A percentile compares a stretch with the other conserved stretches of the same genome.
These are phyloP conservation scores for Haplochromis vanheusdeni DNA, from an alignment of 2,113 vertebrate species.

Conservation along the genomic window DNA sequence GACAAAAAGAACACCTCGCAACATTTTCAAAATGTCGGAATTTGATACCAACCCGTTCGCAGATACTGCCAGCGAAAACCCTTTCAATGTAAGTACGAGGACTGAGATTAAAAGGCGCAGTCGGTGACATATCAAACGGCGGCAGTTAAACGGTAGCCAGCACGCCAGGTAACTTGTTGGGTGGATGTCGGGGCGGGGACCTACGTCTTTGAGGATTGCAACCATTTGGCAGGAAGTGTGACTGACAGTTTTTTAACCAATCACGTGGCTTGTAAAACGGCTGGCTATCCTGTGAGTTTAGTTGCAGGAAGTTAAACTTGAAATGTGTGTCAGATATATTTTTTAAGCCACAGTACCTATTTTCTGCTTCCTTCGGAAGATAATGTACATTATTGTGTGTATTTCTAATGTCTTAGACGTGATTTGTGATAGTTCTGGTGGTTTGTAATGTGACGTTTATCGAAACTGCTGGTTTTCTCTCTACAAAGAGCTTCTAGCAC, in stretches of 20 bases:
- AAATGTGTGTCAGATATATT: slow-evolving; percentile 8
- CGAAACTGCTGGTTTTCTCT: background rate
- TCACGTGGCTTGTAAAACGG: background rate
- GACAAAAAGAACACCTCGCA: background rate
- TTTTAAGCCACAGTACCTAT: background rate
- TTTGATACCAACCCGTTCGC: slow-evolving; percentile 85
- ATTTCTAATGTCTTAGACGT: background rate
- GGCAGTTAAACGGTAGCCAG: background rate
- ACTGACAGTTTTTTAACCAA: slow-evolving; percentile 14
- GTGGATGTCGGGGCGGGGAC: slow-evolving; percentile 9
- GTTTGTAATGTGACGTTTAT: background rate
- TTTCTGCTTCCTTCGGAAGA: background rate
- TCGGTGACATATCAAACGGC: slow-evolving; percentile 4
- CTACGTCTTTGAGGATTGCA: background rate
- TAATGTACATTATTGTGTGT: background rate
- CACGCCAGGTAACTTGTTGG: slow-evolving; percentile 47
- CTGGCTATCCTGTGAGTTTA: background rate
- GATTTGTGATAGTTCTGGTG: background rate
- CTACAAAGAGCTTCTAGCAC: background rate
- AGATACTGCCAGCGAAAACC: slow-evolving; percentile 78
- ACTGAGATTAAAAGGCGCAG: background rate
- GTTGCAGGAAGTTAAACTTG: slow-evolving; percentile 49
- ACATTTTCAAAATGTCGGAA: slow-evolving; percentile 71
- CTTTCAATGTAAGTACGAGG: slow-evolving; percentile 79
- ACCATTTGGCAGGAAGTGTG: background rate